A percentile compares a stretch with the other conserved stretches of the same genome.
phyloP scores from a whole-genome alignment of 2,113 vertebrate species.

The Pseudopodoces humilis region DNA sequence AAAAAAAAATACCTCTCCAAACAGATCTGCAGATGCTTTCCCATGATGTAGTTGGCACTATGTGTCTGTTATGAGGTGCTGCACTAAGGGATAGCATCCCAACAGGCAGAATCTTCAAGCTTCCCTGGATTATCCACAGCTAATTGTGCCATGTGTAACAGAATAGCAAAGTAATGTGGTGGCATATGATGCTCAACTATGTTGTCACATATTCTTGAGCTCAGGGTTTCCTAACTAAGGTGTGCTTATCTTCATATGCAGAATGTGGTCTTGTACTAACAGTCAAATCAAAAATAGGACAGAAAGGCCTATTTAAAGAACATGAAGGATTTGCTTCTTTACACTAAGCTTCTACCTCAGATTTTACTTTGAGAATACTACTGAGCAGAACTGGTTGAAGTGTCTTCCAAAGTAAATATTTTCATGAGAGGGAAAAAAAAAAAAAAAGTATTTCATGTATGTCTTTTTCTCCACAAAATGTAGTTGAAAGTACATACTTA shows the following conservation, averaged over 20 bases:
- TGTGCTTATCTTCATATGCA: not conserved
- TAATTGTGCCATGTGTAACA: not conserved
- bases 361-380: not conserved
- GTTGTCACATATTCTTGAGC: not conserved
- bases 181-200: not conserved
- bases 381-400: not conserved
- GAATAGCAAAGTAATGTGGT: not conserved
- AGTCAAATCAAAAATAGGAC: not conserved
- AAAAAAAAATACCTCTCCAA: not conserved
- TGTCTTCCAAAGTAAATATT: not conserved
- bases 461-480: not conserved
- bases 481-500: not conserved
- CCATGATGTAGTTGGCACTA: not conserved
- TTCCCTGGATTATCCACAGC: not conserved
- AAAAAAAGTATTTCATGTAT: accelerated
- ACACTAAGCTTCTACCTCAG: not conserved
- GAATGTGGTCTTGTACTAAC: accelerated
- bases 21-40: not conserved
- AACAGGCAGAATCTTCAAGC: not conserved
- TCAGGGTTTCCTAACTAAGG: not conserved
- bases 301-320: not conserved
- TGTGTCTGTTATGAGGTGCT: not conserved
- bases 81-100: not conserved
- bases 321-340: not conserved
- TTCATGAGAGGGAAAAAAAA: not conserved